Conservation (phyloP, 2,888 invertebrate species). For the Loripinus fragilis region DNA sequence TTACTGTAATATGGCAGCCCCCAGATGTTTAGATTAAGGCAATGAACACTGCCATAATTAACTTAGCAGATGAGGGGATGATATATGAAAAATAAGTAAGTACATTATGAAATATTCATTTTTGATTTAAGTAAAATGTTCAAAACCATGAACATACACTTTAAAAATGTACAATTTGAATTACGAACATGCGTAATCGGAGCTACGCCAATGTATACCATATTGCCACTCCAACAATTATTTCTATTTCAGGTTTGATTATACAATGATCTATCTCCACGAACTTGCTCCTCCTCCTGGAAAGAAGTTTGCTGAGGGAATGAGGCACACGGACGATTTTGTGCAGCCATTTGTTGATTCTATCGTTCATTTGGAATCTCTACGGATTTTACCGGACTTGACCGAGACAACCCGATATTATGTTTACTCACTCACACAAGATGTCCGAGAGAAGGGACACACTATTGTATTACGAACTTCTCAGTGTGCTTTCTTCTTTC, state of each 20-base stretch:
- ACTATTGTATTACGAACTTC: conserved; percentile 44
- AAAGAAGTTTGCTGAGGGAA: conserved; percentile 52
- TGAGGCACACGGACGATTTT: conserved; percentile 45
- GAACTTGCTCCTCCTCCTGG: conserved; percentile 52
- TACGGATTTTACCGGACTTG: conserved; percentile 53
- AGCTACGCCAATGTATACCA: too few relatives aligned
- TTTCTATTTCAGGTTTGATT: not conserved
- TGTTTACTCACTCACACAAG: conserved; percentile 44
- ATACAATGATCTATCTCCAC: conserved; percentile 43
- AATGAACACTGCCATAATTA: too few relatives aligned
- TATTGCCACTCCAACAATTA: too few relatives aligned
- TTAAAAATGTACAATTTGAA: too few relatives aligned
- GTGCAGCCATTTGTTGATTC: conserved; percentile 47
- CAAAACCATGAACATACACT: too few relatives aligned
- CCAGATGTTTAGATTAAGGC: too few relatives aligned
- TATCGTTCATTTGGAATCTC: conserved; percentile 41
- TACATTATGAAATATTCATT: too few relatives aligned
- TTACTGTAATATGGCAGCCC: too few relatives aligned
- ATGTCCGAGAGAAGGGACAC: conserved; percentile 45
- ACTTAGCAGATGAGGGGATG: too few relatives aligned
- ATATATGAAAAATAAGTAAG: too few relatives aligned
- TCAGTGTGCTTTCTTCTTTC: conserved; percentile 45
- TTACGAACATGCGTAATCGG: too few relatives aligned
- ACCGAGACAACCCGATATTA: conserved; percentile 55
- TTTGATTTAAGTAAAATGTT: too few relatives aligned